Evolutionary conservation across 2,797 vertebrate species (phyloP).

Genomic region (Amphiprion clarkii): DNA sequence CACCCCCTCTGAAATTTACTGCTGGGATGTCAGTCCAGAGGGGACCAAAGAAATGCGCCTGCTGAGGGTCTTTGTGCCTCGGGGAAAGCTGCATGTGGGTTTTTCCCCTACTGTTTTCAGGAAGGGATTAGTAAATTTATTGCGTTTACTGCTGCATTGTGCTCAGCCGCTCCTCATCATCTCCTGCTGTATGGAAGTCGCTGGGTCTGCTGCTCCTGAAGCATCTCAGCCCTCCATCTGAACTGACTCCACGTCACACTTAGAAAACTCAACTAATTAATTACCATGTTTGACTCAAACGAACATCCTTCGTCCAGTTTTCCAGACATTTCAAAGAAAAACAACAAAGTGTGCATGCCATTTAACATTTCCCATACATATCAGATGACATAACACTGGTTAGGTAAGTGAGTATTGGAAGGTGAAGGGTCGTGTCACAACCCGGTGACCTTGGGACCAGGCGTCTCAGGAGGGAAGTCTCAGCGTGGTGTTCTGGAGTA

Average conservation of each 20-base stretch:
- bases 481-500: constrained; percentile 38
- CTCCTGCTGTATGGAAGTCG: constrained; percentile 40
- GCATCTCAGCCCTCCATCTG: constrained; percentile 39
- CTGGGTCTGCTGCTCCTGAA: constrained; percentile 34
- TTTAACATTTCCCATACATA: constrained; percentile 80
- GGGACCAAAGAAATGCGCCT: constrained; percentile 45
- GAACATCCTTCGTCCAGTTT: constrained; percentile 38
- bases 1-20: constrained; percentile 11
- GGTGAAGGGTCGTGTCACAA: constrained; percentile 74
- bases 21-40: constrained; percentile 41
- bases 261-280: constrained; percentile 61
- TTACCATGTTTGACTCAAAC: constrained; percentile 62
- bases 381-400: constrained; percentile 70
- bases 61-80: constrained; percentile 50
- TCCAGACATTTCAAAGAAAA: constrained; percentile 56
- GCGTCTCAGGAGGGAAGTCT: constrained; percentile 58
- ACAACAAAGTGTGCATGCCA: constrained; percentile 44
- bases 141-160: constrained; percentile 71
- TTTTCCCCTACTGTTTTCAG: constrained; percentile 67
- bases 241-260: constrained; percentile 51
- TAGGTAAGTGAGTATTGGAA: constrained; percentile 53
- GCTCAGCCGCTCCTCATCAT: constrained; percentile 52
- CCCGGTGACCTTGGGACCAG: constrained; percentile 60
- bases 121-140: constrained; percentile 75
- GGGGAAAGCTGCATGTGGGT: constrained; percentile 54